A percentile compares a stretch with the other conserved stretches of the same genome.
Evolutionary conservation across 2,888 invertebrate genomes (phyloP).

Genomic region (Eupithecia abbreviata): DNA sequence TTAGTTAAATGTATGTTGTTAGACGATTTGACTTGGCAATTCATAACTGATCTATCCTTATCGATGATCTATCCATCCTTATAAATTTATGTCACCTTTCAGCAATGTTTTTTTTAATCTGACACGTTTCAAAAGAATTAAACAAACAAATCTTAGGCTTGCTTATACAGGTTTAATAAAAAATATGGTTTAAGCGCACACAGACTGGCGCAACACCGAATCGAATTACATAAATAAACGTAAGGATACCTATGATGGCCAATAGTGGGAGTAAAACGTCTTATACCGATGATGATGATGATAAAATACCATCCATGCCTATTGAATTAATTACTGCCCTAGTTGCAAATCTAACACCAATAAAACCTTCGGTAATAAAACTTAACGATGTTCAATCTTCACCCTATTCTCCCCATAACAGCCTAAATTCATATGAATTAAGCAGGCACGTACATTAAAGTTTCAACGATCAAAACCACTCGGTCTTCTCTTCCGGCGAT

Average conservation of each 20-base stretch:
- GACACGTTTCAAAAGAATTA: neutral
- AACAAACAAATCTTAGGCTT: neutral
- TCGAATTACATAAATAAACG: neutral
- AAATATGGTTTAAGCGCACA: neutral
- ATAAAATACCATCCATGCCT: neutral
- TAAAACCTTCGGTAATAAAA: neutral
- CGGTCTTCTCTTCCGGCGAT: constrained; percentile 49
- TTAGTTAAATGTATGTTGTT: neutral
- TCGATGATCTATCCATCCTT: too few relatives aligned
- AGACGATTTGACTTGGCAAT: neutral
- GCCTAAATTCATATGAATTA: neutral
- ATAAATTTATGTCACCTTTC: neutral
- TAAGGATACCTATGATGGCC: neutral
- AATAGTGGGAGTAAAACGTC: neutral
- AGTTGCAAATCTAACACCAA: neutral
- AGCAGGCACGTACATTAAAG: neutral
- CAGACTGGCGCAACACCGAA: neutral
- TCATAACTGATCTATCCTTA: neutral
- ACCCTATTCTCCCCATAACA: neutral
- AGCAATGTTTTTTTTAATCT: neutral
- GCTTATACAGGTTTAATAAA: neutral
- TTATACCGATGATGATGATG: neutral
- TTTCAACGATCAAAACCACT: constrained; percentile 52
- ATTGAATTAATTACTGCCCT: neutral
- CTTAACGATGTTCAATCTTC: neutral